phyloP scores from a whole-genome alignment of 2,113 vertebrate genomes.

The Parus major region DNA sequence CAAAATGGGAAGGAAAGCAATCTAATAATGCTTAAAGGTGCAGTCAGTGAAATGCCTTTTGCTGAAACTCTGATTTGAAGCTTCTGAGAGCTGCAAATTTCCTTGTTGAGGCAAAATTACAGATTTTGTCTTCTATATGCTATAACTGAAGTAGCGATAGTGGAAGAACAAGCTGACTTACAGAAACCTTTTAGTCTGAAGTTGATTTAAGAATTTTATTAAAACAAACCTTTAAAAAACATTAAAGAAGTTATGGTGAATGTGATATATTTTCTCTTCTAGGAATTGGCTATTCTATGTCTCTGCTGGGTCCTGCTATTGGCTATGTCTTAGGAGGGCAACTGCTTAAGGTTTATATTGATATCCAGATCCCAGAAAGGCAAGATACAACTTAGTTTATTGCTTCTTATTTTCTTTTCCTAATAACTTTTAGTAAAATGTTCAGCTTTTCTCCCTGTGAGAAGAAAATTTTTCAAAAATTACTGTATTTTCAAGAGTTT shows the following conservation, averaged over 20 bases:
- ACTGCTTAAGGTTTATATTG: constrained; percentile 79
- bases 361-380: constrained; percentile 70
- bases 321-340: constrained; percentile 82
- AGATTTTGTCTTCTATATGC: neutral
- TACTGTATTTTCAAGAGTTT: neutral
- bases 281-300: constrained; percentile 82
- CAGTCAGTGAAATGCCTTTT: neutral
- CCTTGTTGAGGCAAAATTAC: neutral
- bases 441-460: neutral
- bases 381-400: constrained; percentile 38
- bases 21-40: neutral
- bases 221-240: neutral
- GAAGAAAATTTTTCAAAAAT: neutral
- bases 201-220: neutral
- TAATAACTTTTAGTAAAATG: neutral
- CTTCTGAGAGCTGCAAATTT: neutral
- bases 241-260: neutral
- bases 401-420: neutral
- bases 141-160: neutral
- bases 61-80: neutral
- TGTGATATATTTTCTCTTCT: constrained; percentile 19
- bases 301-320: constrained; percentile 80
- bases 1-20: neutral
- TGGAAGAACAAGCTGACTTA: neutral
- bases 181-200: neutral